A percentile compares a stretch with the other conserved stretches of the same genome.
phyloP scores from a whole-genome alignment of 2,888 invertebrate genomes.

The Aspidapion aeneum region DNA sequence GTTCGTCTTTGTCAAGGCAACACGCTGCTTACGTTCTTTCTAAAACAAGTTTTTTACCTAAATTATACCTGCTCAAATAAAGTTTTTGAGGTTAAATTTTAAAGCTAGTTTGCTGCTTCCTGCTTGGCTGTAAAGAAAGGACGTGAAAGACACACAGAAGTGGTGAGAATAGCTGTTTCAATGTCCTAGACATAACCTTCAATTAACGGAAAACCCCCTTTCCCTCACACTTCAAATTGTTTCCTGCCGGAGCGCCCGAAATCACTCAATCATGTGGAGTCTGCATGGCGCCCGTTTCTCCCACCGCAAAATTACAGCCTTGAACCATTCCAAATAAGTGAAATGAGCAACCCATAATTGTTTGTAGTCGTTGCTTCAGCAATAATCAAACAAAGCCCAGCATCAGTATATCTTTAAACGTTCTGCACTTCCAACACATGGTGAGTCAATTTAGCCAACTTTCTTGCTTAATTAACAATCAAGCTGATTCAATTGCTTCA shows the following conservation, averaged over 20 bases:
- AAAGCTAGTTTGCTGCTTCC: no score
- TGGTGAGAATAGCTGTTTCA: background rate
- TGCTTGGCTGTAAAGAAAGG: no score
- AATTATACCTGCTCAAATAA: no score
- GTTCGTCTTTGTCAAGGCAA: no score
- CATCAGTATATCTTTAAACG: no score
- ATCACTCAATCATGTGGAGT: background rate
- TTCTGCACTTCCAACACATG: no score
- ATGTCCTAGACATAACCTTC: no score
- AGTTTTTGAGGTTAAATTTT: no score
- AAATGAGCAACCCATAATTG: background rate
- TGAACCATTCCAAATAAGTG: background rate
- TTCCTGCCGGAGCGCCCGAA: background rate
- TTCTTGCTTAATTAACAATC: background rate
- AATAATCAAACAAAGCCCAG: background rate
- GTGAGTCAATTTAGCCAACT: background rate
- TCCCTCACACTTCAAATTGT: background rate
- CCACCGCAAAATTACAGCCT: background rate
- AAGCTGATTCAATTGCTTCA: background rate
- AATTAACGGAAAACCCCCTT: background rate
- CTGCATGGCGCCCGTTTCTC: background rate
- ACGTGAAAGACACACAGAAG: background rate
- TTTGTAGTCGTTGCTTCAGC: background rate
- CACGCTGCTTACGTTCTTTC: no score
- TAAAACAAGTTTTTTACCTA: no score